Evolutionary conservation across 2,888 invertebrate species (phyloP), one percentile per base, ranked within the genome.

Genomic region (Drosophila testacea): DNA sequence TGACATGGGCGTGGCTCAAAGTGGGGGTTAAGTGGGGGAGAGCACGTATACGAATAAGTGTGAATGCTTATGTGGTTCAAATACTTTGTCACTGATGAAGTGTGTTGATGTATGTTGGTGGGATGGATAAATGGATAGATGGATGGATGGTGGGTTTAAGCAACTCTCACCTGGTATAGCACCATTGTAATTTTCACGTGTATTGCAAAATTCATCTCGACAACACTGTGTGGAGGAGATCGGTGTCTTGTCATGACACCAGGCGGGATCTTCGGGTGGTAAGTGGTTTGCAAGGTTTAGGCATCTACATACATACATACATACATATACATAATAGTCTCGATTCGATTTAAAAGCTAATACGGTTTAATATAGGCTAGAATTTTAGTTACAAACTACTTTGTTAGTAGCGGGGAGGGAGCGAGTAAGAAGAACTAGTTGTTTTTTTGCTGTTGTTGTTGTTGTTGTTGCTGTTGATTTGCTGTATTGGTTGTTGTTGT

Each of bases 191-290:
- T 88, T 92, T 67, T 71, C 77, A 73, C 92, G 95, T 71, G 91
- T 96, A 95, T 96, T 96, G 94, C 94, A 95, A 94, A 95, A 95
- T 92, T 94, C 93, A 89, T 94, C 91, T 69, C 92, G 92, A 93
- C 96, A 96, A 95, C 96, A 96, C 81, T 90, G 76, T 75, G 91
- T 83, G 75, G 88, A 82, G 77, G 88, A 84, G 70, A 73, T 83
- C 56, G 88, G 79, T 75, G 91, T 91, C 63, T 81, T 86, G 77
- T 89, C 93, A 86, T 94, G 94, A 93, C 95, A 95, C 94, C 94
- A 94, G 88, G 94, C 93, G 77, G 95, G 94, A 92, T 92, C 93
- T 90, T 94, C 94, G 79, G 94, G 94, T 87, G 95, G 94, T 91
- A 95, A 94, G 90, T 94, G 93, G 87, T 91, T 93, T 90, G 93